Evolutionary conservation across 2,797 vertebrate species (phyloP).

Genomic region (Alauda arvensis): DNA sequence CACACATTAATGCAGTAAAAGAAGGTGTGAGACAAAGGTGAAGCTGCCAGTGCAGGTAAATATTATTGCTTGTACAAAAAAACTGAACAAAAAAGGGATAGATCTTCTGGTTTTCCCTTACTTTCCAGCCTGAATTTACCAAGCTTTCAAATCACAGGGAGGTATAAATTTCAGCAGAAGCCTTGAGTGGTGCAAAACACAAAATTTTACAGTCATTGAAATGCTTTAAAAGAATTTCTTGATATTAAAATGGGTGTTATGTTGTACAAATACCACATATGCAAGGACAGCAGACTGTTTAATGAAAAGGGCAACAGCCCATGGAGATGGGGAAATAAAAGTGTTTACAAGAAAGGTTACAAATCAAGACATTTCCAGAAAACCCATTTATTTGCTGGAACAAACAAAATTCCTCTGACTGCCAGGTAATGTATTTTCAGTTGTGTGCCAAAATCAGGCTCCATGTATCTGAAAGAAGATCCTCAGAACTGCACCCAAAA

Average conservation of each 20-base stretch:
- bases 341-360: background rate
- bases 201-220: background rate
- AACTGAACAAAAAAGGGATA: background rate
- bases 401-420: background rate
- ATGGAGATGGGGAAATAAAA: background rate
- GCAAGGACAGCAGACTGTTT: background rate
- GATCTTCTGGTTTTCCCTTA: background rate
- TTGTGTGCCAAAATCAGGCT: background rate
- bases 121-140: background rate
- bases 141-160: background rate
- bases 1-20: background rate
- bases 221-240: background rate
- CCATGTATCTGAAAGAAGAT: background rate
- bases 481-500: background rate
- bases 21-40: background rate
- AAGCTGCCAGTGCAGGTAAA: background rate
- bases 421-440: background rate
- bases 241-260: background rate
- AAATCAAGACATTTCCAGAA: background rate
- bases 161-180: background rate
- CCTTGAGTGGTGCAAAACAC: accelerated
- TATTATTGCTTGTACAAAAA: background rate
- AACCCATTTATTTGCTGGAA: background rate
- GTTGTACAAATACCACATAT: background rate
- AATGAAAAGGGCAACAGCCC: background rate